phyloP scores from a whole-genome alignment of 2,113 vertebrate genomes.

The cat (Felis catus) region F.catus_Fca126_mat1.0 CM031419.1:62964001-62964500 shows the following conservation, averaged over 20 bases:
- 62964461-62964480: slow-evolving; percentile 4
- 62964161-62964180: neutral
- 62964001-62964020: neutral
- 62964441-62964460: slow-evolving; percentile 18
- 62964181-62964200: neutral
- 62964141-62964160: neutral
- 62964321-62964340: neutral
- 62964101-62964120: neutral
- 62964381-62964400: slow-evolving; percentile 32
- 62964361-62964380: slow-evolving; percentile 26
- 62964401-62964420: neutral
- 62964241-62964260: neutral
- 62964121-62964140: neutral
- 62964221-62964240: slow-evolving; percentile 17
- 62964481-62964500: neutral
- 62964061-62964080: neutral
- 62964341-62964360: neutral
- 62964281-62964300: slow-evolving; percentile 17
- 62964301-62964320: neutral
- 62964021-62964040: neutral
- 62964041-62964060: neutral
- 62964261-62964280: neutral
- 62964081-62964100: neutral
- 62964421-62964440: neutral
- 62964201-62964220: neutral